These are phyloP conservation scores for Desoria tigrina DNA, from an alignment of 2,888 invertebrate species.

Conservation along the genomic window DNA sequence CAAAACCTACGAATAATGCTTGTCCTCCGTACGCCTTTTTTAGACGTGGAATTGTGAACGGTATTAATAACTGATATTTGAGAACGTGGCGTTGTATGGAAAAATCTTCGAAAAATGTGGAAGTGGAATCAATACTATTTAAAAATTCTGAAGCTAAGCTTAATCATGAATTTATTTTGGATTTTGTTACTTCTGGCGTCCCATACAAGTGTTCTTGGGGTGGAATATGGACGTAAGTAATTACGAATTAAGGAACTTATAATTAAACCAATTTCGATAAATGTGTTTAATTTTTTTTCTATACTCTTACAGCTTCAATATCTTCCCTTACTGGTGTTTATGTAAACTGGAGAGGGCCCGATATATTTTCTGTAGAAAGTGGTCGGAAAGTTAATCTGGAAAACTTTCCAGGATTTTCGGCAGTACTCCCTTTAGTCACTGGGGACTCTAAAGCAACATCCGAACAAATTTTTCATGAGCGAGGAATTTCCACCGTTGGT, in stretches of 20 bases:
- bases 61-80: no score
- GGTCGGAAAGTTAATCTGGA: conserved; percentile 35
- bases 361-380: conserved; percentile 35
- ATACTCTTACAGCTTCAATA: conserved; percentile 30
- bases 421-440: conserved; percentile 41
- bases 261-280: background rate
- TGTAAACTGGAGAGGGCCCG: conserved; percentile 45
- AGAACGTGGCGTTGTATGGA: no score
- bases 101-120: no score
- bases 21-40: no score
- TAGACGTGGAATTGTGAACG: no score
- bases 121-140: no score
- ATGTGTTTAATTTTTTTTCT: background rate
- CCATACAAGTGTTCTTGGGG: conserved; percentile 13
- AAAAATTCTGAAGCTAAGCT: no score
- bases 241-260: background rate
- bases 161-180: no score
- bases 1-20: no score
- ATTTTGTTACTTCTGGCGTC: background rate
- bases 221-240: conserved; percentile 41
- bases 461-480: conserved; percentile 44
- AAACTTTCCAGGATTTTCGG: conserved; percentile 36
- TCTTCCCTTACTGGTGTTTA: conserved; percentile 45
- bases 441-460: conserved; percentile 35
- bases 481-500: conserved; percentile 45